Conservation (phyloP, 2,113 vertebrate species). For the Eonycteris spelaea region DNA sequence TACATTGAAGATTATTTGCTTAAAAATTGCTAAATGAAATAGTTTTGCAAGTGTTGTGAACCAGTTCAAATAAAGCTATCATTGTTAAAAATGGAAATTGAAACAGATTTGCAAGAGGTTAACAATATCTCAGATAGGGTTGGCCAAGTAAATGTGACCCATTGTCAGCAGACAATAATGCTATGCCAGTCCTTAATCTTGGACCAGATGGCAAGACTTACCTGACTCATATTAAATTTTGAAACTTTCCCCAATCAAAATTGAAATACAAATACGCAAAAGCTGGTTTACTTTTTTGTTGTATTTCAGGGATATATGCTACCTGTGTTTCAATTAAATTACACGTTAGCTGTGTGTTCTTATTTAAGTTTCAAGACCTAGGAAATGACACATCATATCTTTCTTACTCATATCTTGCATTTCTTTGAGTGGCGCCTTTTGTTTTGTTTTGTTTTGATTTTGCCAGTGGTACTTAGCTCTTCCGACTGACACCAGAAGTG, state of each 20-base stretch:
- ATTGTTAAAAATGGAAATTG: constrained; percentile 18
- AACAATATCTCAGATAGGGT: neutral
- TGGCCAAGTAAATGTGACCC: neutral
- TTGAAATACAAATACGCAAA: neutral
- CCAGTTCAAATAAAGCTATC: neutral
- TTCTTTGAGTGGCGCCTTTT: neutral
- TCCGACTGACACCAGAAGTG: neutral
- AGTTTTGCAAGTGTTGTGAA: neutral
- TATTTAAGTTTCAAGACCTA: neutral
- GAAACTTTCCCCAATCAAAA: neutral
- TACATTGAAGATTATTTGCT: neutral
- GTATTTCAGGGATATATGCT: neutral
- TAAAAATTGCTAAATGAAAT: neutral
- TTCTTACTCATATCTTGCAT: neutral
- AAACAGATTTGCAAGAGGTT: neutral
- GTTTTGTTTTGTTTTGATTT: neutral
- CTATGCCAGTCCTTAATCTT: neutral
- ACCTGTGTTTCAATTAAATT: neutral
- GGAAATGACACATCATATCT: neutral
- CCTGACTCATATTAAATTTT: neutral
- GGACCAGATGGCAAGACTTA: neutral
- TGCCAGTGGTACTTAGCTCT: neutral
- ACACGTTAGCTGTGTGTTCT: neutral
- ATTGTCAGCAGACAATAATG: neutral
- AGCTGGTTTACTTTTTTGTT: neutral